These are phyloP conservation scores for Agrochola macilenta DNA, from an alignment of 2,888 invertebrate species.

Conservation along the genomic window DNA sequence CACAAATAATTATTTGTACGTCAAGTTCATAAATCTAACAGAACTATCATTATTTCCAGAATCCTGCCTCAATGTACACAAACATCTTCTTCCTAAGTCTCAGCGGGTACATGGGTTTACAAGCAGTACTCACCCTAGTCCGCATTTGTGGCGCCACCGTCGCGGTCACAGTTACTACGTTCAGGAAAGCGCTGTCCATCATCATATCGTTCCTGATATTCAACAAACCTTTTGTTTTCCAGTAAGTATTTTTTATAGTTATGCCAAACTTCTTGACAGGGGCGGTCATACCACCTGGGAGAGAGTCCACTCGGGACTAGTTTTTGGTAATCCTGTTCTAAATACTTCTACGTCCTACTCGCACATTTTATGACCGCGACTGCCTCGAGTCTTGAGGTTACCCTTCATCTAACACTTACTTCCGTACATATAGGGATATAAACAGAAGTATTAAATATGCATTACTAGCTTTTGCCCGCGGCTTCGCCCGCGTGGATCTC, in stretches of 20 bases:
- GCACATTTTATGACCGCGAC: neutral
- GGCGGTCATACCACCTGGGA: neutral
- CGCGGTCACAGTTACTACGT: conserved; percentile 98
- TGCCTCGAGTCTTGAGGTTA: neutral
- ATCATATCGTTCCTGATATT: conserved; percentile 98
- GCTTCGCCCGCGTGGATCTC: too few relatives aligned
- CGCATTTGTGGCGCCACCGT: conserved; percentile 97
- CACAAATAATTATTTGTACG: neutral
- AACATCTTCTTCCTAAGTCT: conserved; percentile 96
- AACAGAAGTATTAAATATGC: too few relatives aligned
- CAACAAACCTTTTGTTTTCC: conserved; percentile 97
- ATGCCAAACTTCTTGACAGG: neutral
- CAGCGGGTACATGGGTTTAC: conserved; percentile 97
- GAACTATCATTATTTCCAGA: conserved; percentile 86
- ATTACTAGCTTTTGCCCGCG: too few relatives aligned
- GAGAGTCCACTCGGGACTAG: neutral
- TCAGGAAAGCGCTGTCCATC: conserved; percentile 97
- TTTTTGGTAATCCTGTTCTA: neutral
- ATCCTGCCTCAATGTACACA: conserved; percentile 94
- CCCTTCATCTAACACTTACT: neutral
- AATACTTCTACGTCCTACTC: neutral
- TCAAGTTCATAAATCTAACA: neutral
- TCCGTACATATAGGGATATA: neutral
- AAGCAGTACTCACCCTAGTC: conserved; percentile 97
- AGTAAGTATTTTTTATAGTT: conserved; percentile 91